Base-by-base conservation (phyloP, 2,113 vertebrate species). In the Vulpes ferrilata region DNA sequence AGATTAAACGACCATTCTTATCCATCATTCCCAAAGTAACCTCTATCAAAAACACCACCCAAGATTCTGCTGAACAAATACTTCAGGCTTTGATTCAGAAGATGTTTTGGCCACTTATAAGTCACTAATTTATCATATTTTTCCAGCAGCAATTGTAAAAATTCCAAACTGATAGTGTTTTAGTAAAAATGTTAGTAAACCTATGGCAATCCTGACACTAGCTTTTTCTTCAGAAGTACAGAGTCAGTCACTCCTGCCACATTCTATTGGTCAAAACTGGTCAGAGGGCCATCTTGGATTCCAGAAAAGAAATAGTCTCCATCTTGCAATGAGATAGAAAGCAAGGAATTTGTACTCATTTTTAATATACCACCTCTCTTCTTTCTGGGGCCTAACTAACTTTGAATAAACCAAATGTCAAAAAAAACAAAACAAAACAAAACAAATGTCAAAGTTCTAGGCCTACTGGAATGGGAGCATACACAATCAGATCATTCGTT, bases 1-100 rank as follows among this genome's bases (percentile, higher is more conserved):
- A 96, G 20, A 95, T 94, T 83, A 92, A 97, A 74, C 60, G 67
- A 73, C 32, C 60, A 9, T 76, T 92, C 20, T 94, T 86, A 84
- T 35, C n/a, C n/a, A 57, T 82, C 35, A 48, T 78, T 82, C 22
- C 27, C 62, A 84, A 82, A 90, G 84, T 87, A 78, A 87, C 16
- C 10, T 83, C 48, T 73, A 15, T 76, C 27, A 17, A 93, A 85
- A 38, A 25, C 30, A 17, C 51, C 48, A 6, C 15, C 5, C 60
- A 71, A 17, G 13, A 71, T 94, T 92, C 48, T 73, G 2, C 25
- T 65, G 59, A 95, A 69, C 43, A 90, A 62, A 59, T 59, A n/a
- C 62, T n/a, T 96, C 30, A 38, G 27, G 25, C 51, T 82, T 94
- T 95, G 90, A 85, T 53, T 96, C 32, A 87, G 89, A 78, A 74